Base-by-base conservation (phyloP, 2,113 vertebrate species). In the Herpetotheres cachinnans region DNA sequence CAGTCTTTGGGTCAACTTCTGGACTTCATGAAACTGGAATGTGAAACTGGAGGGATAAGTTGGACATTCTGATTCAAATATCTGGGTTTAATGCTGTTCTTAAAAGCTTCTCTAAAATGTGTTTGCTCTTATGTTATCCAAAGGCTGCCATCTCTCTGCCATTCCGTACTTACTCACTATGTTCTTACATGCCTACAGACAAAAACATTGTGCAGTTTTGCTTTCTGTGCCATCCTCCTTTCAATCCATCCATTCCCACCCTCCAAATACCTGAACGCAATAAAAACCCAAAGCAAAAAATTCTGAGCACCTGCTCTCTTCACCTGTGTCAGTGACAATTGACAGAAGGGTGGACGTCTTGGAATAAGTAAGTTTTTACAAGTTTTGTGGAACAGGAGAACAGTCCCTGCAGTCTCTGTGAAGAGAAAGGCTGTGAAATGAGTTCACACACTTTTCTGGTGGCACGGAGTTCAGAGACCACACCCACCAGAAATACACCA, bases 261-360 rank as follows among this genome's bases (percentile, higher is more conserved):
- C 26, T 84, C 18, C 24, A 50, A 78, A 59, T 54, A 73, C 3
- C 29, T 56, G 27, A 74, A 70, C 20, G 6, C 11, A 21, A 10
- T 29, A 40, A 90, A 94, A 92, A 40, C 6, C 2, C 27, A 69
- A 72, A 63, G 38, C 9, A 81, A 74, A 90, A 71, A 20, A 4
- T 6, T 6, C 32, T 52, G 13, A 58, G 36, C 0, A 0, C 36
- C 16, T 1, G 5, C 3, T 84, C 12, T 16, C 11, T 66, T 86
- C 8, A 2, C 0, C 7, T 66, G 15, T 62, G 40, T 47, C 29
- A 82, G 54, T 82, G 42, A 59, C 10, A 77, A 2, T 0, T 86
- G 26, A 42, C 63, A 81, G 59, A 66, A 86, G 6, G 11, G 16
- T 56, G 13, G 19, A 54, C 4, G 10, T 79, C 12, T 87, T 2